A percentile compares a stretch with the other conserved stretches of the same genome.
phyloP scores from a whole-genome alignment of 2,113 vertebrate species.

The Carassius gibelio region DNA sequence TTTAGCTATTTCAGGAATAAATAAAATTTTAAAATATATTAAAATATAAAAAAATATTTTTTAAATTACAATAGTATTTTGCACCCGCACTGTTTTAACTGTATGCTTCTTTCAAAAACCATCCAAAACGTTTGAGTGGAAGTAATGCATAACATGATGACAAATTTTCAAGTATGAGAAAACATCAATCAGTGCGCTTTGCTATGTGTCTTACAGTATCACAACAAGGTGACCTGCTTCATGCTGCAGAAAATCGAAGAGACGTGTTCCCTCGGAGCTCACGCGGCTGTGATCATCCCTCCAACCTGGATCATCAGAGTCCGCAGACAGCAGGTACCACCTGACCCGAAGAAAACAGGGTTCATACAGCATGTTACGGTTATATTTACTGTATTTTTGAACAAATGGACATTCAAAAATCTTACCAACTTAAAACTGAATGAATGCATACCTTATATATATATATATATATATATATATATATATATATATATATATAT shows the following conservation, averaged over 20 bases:
- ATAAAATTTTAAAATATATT: not conserved
- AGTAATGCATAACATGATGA: not conserved
- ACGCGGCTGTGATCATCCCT: constrained; percentile 89
- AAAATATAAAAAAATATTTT: not conserved
- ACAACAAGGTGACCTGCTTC: constrained; percentile 97
- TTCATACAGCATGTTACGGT: not conserved
- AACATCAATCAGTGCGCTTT: not conserved
- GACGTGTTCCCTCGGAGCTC: constrained; percentile 89
- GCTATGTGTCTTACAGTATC: constrained; percentile 78
- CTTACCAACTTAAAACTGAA: not conserved
- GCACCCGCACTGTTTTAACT: not conserved
- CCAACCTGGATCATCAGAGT: constrained; percentile 94
- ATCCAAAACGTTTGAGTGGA: not conserved
- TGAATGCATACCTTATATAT: not conserved
- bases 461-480: not conserved
- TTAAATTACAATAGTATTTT: not conserved
- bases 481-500: not conserved
- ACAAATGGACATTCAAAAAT: not conserved
- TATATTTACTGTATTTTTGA: not conserved
- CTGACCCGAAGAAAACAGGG: not conserved
- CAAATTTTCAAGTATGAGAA: not conserved
- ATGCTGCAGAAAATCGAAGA: constrained; percentile 97
- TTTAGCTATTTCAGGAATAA: not conserved
- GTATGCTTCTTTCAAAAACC: not conserved
- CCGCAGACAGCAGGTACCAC: constrained; percentile 78